phyloP scores from a whole-genome alignment of 2,113 vertebrate species.

The Motacilla tschutschensis region DNA sequence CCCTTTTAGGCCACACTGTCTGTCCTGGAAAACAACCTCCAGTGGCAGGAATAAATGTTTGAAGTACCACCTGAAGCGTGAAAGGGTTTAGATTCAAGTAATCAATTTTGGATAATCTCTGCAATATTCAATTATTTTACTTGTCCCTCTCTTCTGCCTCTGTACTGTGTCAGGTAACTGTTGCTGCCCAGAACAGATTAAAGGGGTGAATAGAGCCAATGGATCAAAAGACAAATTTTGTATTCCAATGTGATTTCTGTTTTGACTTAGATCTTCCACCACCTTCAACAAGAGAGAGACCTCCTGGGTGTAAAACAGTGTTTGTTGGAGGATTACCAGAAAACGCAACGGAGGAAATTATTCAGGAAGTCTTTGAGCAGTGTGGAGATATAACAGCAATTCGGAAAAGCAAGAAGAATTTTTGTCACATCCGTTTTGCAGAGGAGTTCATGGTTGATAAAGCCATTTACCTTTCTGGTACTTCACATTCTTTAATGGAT shows the following conservation, averaged over 20 bases:
- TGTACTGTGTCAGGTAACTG: neutral
- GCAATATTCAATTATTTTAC: neutral
- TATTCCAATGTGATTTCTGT: constrained; percentile 60
- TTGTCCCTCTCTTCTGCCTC: neutral
- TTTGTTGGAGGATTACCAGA: constrained; percentile 91
- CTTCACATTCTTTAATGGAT: constrained; percentile 60
- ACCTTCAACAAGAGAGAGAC: constrained; percentile 88
- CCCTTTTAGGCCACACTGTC: neutral
- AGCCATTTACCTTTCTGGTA: constrained; percentile 91
- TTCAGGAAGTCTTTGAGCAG: constrained; percentile 89
- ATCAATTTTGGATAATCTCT: neutral
- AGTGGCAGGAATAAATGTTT: neutral
- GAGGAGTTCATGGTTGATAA: constrained; percentile 94
- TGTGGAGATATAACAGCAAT: constrained; percentile 88
- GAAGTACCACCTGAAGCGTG: neutral
- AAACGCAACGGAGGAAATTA: constrained; percentile 87
- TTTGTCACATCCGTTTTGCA: constrained; percentile 89
- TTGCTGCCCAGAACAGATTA: constrained; percentile 1
- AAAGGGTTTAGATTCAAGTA: neutral
- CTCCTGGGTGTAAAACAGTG: constrained; percentile 89
- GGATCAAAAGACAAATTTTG: constrained; percentile 29
- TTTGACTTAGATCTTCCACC: constrained; percentile 83
- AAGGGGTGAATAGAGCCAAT: neutral
- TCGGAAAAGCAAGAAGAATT: constrained; percentile 94
- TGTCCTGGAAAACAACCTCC: neutral